These are phyloP conservation scores for Habrosyne pyritoides DNA, from an alignment of 2,888 invertebrate genomes.

Conservation along the genomic window DNA sequence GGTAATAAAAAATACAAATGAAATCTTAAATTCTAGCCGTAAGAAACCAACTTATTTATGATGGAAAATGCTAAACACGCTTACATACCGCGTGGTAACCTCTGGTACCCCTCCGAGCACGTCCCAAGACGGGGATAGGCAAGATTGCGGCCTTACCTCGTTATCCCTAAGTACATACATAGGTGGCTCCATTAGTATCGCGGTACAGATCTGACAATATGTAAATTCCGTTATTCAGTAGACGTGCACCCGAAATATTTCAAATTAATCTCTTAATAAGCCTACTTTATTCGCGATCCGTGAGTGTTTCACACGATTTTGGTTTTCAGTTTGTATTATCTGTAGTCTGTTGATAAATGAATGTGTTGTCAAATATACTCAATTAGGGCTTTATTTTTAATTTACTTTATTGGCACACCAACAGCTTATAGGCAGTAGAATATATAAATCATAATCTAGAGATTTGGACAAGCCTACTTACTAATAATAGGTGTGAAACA, in stretches of 20 bases:
- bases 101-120: background rate
- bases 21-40: too few species aligned
- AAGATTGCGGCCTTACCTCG: background rate
- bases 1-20: too few species aligned
- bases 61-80: too few species aligned
- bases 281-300: constrained; percentile 23
- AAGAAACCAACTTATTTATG: too few species aligned
- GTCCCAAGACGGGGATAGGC: background rate
- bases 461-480: too few species aligned
- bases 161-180: background rate
- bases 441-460: too few species aligned
- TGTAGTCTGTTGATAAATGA: too few species aligned
- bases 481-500: too few species aligned
- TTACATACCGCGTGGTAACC: background rate
- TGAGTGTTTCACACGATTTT: constrained; percentile 1
- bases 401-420: too few species aligned
- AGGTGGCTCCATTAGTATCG: background rate
- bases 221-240: constrained; percentile 15
- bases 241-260: constrained; percentile 21
- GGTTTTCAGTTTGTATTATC: background rate
- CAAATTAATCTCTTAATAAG: constrained; percentile 36
- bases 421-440: too few species aligned
- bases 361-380: too few species aligned
- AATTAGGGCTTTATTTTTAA: too few species aligned
- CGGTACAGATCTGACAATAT: constrained; percentile 12